Percentiles rank a stretch among this genome's conserved stretches.
Conservation (phyloP, 2,113 vertebrate species). For the Lathamus discolor region DNA sequence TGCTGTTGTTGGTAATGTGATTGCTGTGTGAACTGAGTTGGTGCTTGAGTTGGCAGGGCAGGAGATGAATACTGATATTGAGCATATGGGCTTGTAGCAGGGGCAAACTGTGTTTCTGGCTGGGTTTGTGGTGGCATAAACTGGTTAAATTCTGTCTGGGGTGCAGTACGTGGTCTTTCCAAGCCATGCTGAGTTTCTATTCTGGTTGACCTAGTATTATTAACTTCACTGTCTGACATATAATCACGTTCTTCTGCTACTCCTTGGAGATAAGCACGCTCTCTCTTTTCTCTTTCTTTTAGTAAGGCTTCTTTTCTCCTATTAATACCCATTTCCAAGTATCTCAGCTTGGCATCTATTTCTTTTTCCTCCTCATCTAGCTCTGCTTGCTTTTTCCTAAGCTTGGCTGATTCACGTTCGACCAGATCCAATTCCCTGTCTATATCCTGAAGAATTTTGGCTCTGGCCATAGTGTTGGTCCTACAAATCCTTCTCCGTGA, state of each 20-base stretch:
- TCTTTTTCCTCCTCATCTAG: slow-evolving; percentile 99
- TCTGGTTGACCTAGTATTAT: slow-evolving; percentile 87
- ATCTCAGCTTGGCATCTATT: slow-evolving; percentile 96
- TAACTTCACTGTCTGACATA: slow-evolving; percentile 99
- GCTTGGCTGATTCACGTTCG: slow-evolving; percentile 96
- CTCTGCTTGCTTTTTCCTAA: slow-evolving; percentile 97
- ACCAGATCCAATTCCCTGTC: slow-evolving; percentile 97
- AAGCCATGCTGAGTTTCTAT: slow-evolving; percentile 85
- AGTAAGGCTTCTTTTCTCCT: slow-evolving; percentile 95
- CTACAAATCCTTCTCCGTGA: slow-evolving; percentile 92
- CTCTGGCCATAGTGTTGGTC: slow-evolving; percentile 94
- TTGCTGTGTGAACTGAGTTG: slow-evolving; percentile 90
- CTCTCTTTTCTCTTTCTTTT: slow-evolving; percentile 96
- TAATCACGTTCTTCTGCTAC: slow-evolving; percentile 98
- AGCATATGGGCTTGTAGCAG: slow-evolving; percentile 89
- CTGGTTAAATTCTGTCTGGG: slow-evolving; percentile 93
- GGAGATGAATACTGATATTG: slow-evolving; percentile 91
- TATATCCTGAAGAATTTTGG: slow-evolving; percentile 98
- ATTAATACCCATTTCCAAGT: slow-evolving; percentile 99
- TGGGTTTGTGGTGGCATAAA: slow-evolving; percentile 95
- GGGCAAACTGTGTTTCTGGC: slow-evolving; percentile 89
- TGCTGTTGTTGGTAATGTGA: slow-evolving; percentile 90
- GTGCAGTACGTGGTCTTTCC: slow-evolving; percentile 92
- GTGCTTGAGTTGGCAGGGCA: slow-evolving; percentile 87
- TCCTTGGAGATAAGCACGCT: slow-evolving; percentile 95